phyloP scores from a whole-genome alignment of 2,797 vertebrate genomes.

The Danio kyathit region DNA sequence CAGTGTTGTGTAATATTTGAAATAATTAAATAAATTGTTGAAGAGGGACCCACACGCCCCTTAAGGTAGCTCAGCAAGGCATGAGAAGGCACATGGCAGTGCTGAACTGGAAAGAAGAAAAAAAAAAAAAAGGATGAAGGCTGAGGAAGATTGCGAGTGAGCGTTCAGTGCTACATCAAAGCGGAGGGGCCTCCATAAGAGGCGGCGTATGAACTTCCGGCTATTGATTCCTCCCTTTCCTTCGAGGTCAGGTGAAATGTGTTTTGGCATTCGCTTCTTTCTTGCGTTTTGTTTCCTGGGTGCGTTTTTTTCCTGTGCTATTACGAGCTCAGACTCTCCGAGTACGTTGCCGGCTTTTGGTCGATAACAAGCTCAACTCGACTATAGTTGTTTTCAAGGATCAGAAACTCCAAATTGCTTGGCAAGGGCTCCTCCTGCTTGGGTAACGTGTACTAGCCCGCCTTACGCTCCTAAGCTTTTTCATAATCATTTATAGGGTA shows the following conservation, averaged over 20 bases:
- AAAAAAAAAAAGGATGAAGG: slow-evolving; percentile 62
- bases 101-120: slow-evolving; percentile 62
- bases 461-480: slow-evolving; percentile 74
- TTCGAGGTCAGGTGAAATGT: slow-evolving; percentile 58
- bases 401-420: slow-evolving; percentile 40
- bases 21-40: slow-evolving; percentile 43
- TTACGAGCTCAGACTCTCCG: slow-evolving; percentile 67
- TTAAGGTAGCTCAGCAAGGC: slow-evolving; percentile 3
- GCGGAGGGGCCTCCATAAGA: slow-evolving; percentile 19
- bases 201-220: slow-evolving; percentile 34
- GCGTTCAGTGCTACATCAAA: slow-evolving; percentile 61
- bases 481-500: slow-evolving; percentile 83
- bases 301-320: slow-evolving; percentile 64
- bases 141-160: slow-evolving; percentile 54
- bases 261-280: slow-evolving; percentile 69
- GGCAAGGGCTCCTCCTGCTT: slow-evolving; percentile 60
- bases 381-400: slow-evolving; percentile 64
- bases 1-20: slow-evolving; percentile 36
- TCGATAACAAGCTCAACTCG: slow-evolving; percentile 69
- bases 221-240: slow-evolving; percentile 52
- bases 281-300: slow-evolving; percentile 63
- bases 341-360: slow-evolving; percentile 50
- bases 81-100: slow-evolving; percentile 8
- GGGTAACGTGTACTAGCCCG: slow-evolving; percentile 69
- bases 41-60: slow-evolving; percentile 15